Base-by-base conservation (phyloP, 2,113 vertebrate genomes). In the Salvelinus alpinus region DNA sequence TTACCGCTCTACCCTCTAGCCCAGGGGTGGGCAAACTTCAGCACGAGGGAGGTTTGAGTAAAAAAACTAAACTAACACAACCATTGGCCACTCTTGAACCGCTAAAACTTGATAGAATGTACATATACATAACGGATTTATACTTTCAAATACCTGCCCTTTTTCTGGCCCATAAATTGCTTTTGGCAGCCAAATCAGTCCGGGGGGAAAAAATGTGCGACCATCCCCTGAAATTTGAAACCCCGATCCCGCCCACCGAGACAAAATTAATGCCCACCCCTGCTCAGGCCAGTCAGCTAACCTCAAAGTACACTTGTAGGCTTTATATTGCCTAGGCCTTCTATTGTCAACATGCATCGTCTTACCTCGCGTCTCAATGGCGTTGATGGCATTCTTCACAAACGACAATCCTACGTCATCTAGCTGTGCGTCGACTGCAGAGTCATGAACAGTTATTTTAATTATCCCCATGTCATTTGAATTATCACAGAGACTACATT, bases 281-380 rank as follows among this genome's bases (percentile, higher is more conserved):
- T 38, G 34, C 34, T 38, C 34, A 8, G 7, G 34, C 8, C 38
- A 44, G 38, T 11, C 38, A 44, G 38, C 38, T 44, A 11, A 44
- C 38, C 9, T 11, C 38, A 34, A 31, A 2, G 27, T 29, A 20
- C 1, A 16, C 48, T 59, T 27, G 6, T 2, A 29, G 12, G 5
- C 12, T 16, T 44, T 11, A 44, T 44, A 44, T 44, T 44, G 38
- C 38, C 3, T 18, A 29, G 29, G 14, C 27, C 1, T 20, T 68
- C 4, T 12, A 7, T 64, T 4, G 48, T 29, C 7, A 44, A 54
- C 24, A 44, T 64, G 4, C 65, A 29, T 9, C 0, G 38, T 44
- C 77, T 95, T 94, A 99, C 98, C 97, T 96, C 96, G 94, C 20
- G 88, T 94, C 86, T 99, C 98, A 75, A 99, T 91, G 47, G 96